Base-by-base conservation (phyloP, 1,140 invertebrate species). In the Cyclargus thomasi region DNA sequence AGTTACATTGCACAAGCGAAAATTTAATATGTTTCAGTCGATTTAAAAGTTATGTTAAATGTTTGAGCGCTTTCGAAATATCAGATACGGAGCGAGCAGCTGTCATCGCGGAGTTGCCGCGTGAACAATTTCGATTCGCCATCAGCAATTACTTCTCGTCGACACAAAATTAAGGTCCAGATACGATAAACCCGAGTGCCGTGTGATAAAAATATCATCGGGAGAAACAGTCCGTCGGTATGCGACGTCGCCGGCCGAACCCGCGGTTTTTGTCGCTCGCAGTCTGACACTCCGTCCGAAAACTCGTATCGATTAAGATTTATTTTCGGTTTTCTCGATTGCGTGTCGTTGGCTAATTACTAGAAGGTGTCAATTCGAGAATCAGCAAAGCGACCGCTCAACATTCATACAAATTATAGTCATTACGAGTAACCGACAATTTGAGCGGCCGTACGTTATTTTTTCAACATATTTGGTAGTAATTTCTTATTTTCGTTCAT, bases 311-410 rank as follows among this genome's bases (percentile, higher is more conserved):
- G 84, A 87, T 90, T 87, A 86, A 73, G 68, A 75, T 79, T 82
- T 78, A 80, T 80, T 81, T 82, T 85, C 73, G 77, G 76, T 71
- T 77, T 70, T 72, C 72, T 74, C 70, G 80, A 78, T 86, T 80
- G 85, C 86, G 82, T 90, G 86, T 83, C 81, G 74, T 72, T 74
- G 72, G 75, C 83, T 88, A 88, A 90, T 90, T 90, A 85, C 76
- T 76, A 73, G 65, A 74, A 86, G 83, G 84, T 90, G 86, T 86
- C 79, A 80, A 88, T 83, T 80, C 81, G 82, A 84, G 86, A 87
- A 89, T 82, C 76, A 71, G 70, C 77, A 76, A 76, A 75, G 75
- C 79, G 76, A 75, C 74, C 71, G 78, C 70, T 77, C 78, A 76
- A 77, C 77, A 80, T 81, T 83, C 84, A 74, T 71, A 77, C 78